Conservation (phyloP, 30 jellyfish, hydroid and myxozoan species). For the Morbakka virulenta region DNA sequence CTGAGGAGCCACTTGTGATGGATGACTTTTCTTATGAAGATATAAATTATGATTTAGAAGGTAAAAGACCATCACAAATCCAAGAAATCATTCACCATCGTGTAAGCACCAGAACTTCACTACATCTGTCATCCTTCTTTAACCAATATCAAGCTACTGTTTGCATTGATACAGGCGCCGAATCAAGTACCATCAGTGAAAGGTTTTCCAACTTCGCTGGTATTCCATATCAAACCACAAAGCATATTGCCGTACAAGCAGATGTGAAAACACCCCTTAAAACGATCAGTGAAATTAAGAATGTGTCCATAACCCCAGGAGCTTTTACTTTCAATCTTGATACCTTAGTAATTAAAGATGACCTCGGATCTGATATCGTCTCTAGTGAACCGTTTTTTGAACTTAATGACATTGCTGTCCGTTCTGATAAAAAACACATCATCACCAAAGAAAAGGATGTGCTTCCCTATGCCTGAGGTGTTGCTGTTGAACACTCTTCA, state of each 20-base stretch:
- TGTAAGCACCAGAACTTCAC: not conserved
- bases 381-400: not conserved
- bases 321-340: not conserved
- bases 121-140: not conserved
- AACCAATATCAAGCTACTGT: not conserved
- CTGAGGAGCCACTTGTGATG: not conserved
- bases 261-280: not conserved
- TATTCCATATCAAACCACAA: not conserved
- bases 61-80: not conserved
- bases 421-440: not conserved
- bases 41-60: too few relatives aligned
- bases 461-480: not conserved
- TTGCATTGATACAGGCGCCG: not conserved
- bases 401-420: not conserved
- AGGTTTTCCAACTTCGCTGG: too few relatives aligned
- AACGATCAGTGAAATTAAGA: not conserved
- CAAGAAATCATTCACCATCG: not conserved
- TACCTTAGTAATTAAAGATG: not conserved
- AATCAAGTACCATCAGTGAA: too few relatives aligned
- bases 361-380: too few relatives aligned
- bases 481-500: not conserved
- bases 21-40: too few relatives aligned
- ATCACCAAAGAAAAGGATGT: not conserved
- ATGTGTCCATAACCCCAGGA: not conserved
- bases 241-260: slow-evolving; percentile 1